Evolutionary conservation across 2,797 vertebrate species (phyloP).

Genomic region (Anguilla obscura): DNA sequence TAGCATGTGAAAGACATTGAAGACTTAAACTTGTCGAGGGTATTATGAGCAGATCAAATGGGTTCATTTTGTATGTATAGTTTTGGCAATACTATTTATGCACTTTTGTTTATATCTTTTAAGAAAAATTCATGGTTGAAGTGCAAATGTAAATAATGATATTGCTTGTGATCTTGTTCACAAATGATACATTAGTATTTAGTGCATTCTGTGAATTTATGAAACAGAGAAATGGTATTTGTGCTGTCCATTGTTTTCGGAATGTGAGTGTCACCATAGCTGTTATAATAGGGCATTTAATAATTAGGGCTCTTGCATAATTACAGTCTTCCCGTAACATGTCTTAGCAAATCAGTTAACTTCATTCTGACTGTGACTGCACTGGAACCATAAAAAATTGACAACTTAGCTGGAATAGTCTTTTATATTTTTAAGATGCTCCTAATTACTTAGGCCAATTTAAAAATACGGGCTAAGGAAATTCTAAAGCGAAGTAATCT

Average conservation of each 20-base stretch:
- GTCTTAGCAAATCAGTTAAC: not conserved
- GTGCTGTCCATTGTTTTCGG: not conserved
- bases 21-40: not conserved
- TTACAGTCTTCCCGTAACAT: not conserved
- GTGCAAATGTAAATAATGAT: not conserved
- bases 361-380: not conserved
- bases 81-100: not conserved
- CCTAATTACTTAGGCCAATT: too few species aligned
- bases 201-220: not conserved
- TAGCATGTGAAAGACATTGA: not conserved
- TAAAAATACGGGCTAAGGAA: too few species aligned
- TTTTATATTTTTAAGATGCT: too few species aligned
- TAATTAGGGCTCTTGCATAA: not conserved
- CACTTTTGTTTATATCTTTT: not conserved
- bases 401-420: too few species aligned
- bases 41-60: not conserved
- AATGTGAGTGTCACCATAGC: not conserved
- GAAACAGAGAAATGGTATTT: not conserved
- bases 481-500: too few species aligned
- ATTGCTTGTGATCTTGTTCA: not conserved
- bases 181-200: not conserved
- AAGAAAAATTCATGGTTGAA: not conserved
- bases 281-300: not conserved
- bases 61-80: not conserved
- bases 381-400: too few species aligned